These are phyloP conservation scores for Calidris pugnax DNA, from an alignment of 2,113 vertebrate genomes.

Conservation along the genomic window DNA sequence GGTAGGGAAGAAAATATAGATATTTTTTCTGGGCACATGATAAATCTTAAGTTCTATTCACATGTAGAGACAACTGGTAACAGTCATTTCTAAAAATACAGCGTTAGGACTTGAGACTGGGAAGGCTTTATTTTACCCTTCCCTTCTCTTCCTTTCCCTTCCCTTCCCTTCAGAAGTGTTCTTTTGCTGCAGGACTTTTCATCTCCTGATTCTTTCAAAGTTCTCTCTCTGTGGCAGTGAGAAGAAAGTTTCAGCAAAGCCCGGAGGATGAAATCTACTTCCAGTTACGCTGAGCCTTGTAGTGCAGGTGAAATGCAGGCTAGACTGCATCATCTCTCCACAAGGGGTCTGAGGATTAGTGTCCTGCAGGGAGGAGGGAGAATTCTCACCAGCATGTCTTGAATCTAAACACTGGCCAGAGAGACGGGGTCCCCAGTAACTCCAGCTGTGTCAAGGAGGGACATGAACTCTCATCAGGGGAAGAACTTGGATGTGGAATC, in stretches of 20 bases:
- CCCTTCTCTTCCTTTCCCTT: background rate
- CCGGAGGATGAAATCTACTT: background rate
- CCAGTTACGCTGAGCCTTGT: background rate
- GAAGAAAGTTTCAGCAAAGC: background rate
- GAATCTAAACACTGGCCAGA: background rate
- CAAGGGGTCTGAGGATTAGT: background rate
- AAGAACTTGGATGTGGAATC: background rate
- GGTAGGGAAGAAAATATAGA: background rate
- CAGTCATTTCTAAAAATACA: background rate
- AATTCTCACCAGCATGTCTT: background rate
- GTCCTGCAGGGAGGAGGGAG: background rate
- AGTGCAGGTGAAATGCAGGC: background rate
- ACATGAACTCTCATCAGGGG: background rate
- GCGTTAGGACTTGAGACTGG: background rate
- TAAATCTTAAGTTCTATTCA: background rate
- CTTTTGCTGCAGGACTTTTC: background rate
- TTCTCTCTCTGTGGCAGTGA: background rate
- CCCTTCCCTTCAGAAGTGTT: background rate
- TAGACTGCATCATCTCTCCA: background rate
- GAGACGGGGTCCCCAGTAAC: background rate
- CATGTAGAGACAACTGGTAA: background rate
- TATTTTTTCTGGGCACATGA: background rate
- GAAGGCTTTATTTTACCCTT: background rate
- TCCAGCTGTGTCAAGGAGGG: background rate
- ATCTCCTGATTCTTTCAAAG: background rate